Base-by-base conservation (phyloP, 2,797 vertebrate genomes). In the Cyprinodon diabolis region DNA sequence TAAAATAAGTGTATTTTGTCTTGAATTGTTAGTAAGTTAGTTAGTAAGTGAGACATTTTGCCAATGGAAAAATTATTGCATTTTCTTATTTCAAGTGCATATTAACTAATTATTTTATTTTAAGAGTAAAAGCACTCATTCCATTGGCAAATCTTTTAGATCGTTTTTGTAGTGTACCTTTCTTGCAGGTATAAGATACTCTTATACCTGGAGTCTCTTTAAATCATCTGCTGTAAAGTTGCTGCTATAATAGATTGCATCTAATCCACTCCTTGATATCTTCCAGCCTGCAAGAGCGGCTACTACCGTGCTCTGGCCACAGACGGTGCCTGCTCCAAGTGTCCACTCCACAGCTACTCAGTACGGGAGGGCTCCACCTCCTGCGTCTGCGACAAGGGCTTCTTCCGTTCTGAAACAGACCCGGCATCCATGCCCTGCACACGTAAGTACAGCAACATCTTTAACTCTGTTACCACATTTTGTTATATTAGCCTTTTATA, bases 381-480 rank as follows among this genome's bases (percentile, higher is more conserved):
- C 21, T 99, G 98, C 79, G 96, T 91, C 89, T 99, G 98, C 12
- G 98, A 99, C 74, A 96, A 96, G 65, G 97, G 95, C 79, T 98
- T 96, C 86, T 99, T 97, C 92, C 94, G 98, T 80, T 96, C 98
- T 0, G 97, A 98, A 75, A 97, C 92, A 0, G 98, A 99, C 66
- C 97, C 97, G 0, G 96, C 97, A 0, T 97, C 97, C 74, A 97
- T 97, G 96, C 96, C 96, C 81, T 99, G 98, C 93, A 98, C 96
- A 55, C 96, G 98, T 99, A 94, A 97, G 97, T 97, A 84, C 66
- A 85, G 37, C 69, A 45, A 21, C 71, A 72, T 74, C 43, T 30
- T 30, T 30, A 30, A 30, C 30, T 30, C 30, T 30, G 30, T 30
- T 30, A 30, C 30, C 30, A 30, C 30, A 3, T 30, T 30, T 30